These are phyloP conservation scores for Tautogolabrus adspersus DNA, from an alignment of 2,113 vertebrate species.

Conservation along the genomic window DNA sequence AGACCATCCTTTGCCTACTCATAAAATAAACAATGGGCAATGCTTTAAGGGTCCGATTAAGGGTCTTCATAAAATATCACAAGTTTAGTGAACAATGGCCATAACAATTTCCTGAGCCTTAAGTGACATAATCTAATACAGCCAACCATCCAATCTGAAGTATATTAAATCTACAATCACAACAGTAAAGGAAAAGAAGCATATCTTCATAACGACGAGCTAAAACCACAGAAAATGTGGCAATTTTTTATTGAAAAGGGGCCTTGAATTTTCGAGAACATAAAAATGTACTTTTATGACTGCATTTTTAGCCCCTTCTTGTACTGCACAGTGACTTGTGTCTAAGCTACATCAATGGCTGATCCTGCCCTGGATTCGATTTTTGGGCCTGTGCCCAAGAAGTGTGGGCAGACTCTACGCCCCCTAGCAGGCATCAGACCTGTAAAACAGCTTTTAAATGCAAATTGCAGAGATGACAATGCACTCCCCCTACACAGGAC, in stretches of 20 bases:
- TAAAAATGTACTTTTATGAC: neutral
- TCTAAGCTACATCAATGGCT: constrained; percentile 23
- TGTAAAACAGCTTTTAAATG: constrained; percentile 63
- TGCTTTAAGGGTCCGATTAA: too few species aligned
- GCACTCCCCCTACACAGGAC: constrained; percentile 47
- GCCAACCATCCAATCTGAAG: neutral
- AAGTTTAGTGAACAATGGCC: neutral
- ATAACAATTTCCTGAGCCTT: neutral
- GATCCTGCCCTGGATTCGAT: constrained; percentile 33
- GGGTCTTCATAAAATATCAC: too few species aligned
- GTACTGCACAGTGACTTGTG: constrained; percentile 12
- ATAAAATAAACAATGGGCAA: neutral
- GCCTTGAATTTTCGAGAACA: neutral
- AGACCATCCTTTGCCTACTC: neutral
- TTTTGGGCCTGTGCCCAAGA: constrained; percentile 46
- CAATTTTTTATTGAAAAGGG: too few species aligned
- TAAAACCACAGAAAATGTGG: too few species aligned
- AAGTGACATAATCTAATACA: neutral
- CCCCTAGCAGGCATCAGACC: constrained; percentile 33
- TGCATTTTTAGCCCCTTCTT: neutral
- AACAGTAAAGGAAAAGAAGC: too few species aligned
- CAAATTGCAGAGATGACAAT: constrained; percentile 72
- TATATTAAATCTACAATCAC: neutral
- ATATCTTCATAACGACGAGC: too few species aligned
- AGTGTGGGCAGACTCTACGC: constrained; percentile 31